Evolutionary conservation across 2,113 vertebrate genomes (phyloP), one percentile per base, ranked within the genome.

Genomic region (Hippocampus guttulatus): DNA sequence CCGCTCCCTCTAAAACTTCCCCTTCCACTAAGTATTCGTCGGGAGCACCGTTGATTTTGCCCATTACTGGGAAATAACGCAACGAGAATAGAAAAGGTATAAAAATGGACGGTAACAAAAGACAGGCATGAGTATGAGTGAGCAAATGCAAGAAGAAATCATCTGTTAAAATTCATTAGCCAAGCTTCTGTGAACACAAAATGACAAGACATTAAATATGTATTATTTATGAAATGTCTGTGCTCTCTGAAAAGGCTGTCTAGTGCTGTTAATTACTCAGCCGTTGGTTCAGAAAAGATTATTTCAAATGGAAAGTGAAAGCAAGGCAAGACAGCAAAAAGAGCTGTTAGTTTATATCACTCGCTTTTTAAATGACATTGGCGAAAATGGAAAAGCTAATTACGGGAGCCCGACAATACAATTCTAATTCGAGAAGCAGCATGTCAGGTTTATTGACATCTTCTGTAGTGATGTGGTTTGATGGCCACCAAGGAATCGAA

Each of bases 171-270:
- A 90, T 92, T 91, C 89, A 92, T 93, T 92, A 92, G 91, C 88
- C 85, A 92, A 89, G 91, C 87, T 89, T 91, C 88, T 91, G 86
- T 91, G 89, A 92, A 89, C 89, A 88, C 88, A 90, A 91, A 92
- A 92, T 91, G 90, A 92, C 91, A 91, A 90, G 90, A 91, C 90
- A 92, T 93, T 92, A 92, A 92, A 91, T 92, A 93, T 91, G 88
- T 91, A 92, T 92, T 92, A 91, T 93, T 93, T 92, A 92, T 91
- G 88, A 92, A 91, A 91, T 91, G 92, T 90, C 90, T 87, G 81
- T 82, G 88, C 89, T 90, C 86, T 88, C 83, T 80, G 89, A 91
- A 90, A 90, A 91, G 86, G 84, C 81, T 88, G 81, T 88, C 83
- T 86, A 89, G 88, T 88, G 88, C 87, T 91, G 91, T 92, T 93